Evolutionary conservation across 2,797 vertebrate species (phyloP).

Genomic region (Xiphophorus birchmanni): DNA sequence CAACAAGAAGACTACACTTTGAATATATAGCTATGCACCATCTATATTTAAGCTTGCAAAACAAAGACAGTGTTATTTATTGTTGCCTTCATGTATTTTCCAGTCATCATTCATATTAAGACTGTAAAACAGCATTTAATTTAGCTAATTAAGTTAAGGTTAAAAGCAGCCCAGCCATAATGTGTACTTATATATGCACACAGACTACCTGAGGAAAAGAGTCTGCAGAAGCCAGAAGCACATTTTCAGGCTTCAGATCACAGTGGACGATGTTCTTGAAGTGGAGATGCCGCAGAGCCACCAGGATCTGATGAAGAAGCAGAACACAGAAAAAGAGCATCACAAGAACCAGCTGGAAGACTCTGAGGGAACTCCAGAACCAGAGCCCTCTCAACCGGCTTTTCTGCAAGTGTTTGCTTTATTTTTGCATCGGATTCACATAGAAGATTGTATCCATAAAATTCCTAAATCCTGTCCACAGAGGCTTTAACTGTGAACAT

Average conservation of each 20-base stretch:
- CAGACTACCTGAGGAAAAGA: conserved; percentile 90
- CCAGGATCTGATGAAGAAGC: conserved; percentile 85
- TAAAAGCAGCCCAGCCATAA: neutral
- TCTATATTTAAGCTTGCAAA: neutral
- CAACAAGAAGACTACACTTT: neutral
- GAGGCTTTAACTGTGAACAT: neutral
- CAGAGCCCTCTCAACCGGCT: neutral
- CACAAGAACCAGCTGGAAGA: neutral
- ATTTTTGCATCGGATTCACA: neutral
- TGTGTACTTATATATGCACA: neutral
- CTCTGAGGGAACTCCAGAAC: neutral
- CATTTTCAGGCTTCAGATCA: conserved; percentile 97
- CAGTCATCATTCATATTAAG: neutral
- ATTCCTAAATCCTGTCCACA: too few species aligned
- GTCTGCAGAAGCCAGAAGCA: conserved; percentile 92
- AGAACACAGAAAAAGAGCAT: neutral
- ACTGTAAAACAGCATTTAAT: neutral
- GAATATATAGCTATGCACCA: neutral
- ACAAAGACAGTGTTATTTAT: neutral
- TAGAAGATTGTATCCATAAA: neutral
- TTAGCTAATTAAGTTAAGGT: neutral
- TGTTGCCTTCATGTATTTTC: neutral
- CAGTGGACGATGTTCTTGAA: conserved; percentile 99
- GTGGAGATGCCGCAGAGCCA: conserved; percentile 95
- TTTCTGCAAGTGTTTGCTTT: neutral